Evolutionary conservation across 2,113 vertebrate genomes (phyloP), one percentile per base, ranked within the genome.

Genomic region (Orientallactaga bullata): DNA sequence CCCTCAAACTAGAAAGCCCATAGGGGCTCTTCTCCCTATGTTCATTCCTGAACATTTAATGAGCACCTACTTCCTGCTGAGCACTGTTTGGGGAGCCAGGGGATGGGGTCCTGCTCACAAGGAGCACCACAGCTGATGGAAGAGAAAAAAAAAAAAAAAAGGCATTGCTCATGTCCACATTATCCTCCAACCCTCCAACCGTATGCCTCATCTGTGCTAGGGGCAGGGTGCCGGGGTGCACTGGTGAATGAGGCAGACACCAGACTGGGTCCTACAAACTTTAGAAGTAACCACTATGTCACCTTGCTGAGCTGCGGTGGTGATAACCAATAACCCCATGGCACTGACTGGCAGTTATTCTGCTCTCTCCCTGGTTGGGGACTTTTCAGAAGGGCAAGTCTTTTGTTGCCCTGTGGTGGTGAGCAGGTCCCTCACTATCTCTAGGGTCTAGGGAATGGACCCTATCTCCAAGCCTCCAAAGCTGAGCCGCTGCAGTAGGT

Each of bases 131-230:
- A 24, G 83, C 18, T 26, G 47, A 72, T 16, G 28, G 35, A 32
- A 82, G n/a, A 84, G 61, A 23, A 80, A 84, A 93, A 66, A n/a
- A 77, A 84, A 51, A 23, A 80, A 84, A 93, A 66, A n/a, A 77
- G 7, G 37, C n/a, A 60, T 7, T 63, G 30, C 73, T 69, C 17
- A 47, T 69, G 72, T 78, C 42, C 35, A 8, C n/a, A 65, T 32
- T 65, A 42, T 18, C 78, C 63, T 83, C 35, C 65, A 77, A 47
- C 8, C n/a, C n/a, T n/a, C n/a, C n/a, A n/a, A 26, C 26, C 47
- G 24, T 32, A 21, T 65, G 32, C 39, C 51, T 60, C 58, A 17
- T 91, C 87, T 79, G 51, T n/a, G 51, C 37, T 55, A 63, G 66
- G 66, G 72, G 66, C 69, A 88, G 86, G n/a, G 8, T 18, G 3